Conservation (phyloP, 2,797 vertebrate genomes). For the Coranthus polyacanthus region DNA sequence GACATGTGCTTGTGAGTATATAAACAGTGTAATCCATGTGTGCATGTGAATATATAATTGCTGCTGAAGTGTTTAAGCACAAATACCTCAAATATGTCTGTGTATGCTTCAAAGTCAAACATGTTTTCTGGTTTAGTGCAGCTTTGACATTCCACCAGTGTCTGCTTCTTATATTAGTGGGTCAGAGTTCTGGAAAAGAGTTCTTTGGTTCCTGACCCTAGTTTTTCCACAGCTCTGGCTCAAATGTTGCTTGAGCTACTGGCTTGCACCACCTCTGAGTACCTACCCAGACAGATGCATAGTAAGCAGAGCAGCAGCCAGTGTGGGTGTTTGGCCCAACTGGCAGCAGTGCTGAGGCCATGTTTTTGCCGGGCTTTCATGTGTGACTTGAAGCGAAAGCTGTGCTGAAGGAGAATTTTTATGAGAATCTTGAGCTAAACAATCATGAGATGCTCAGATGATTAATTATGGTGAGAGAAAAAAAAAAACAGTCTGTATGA, state of each 20-base stretch:
- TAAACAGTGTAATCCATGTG: slow-evolving; percentile 31
- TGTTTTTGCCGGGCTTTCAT: slow-evolving; percentile 55
- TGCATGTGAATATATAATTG: slow-evolving; percentile 18
- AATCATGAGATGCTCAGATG: slow-evolving; percentile 62
- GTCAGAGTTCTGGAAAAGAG: slow-evolving; percentile 48
- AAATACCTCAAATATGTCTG: slow-evolving; percentile 38
- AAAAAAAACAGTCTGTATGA: slow-evolving; percentile 32
- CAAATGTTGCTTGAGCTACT: slow-evolving; percentile 32
- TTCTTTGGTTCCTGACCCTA: slow-evolving; percentile 41
- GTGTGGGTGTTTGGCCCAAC: slow-evolving; percentile 51
- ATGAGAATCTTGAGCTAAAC: slow-evolving; percentile 39
- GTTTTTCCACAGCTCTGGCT: slow-evolving; percentile 29
- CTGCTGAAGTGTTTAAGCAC: slow-evolving; percentile 21
- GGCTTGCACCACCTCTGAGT: slow-evolving; percentile 38
- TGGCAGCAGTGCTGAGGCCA: slow-evolving; percentile 50
- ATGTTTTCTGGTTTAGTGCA: slow-evolving; percentile 30
- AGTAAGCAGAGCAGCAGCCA: slow-evolving; percentile 50
- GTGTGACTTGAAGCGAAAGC: slow-evolving; percentile 55
- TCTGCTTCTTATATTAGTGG: slow-evolving; percentile 50
- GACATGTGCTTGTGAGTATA: slow-evolving; percentile 2
- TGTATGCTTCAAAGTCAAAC: slow-evolving; percentile 29
- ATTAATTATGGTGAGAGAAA: slow-evolving; percentile 71
- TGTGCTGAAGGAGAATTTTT: slow-evolving; percentile 36
- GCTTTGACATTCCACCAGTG: slow-evolving; percentile 34
- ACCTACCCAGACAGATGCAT: slow-evolving; percentile 57